Conservation (phyloP, 2,888 invertebrate species). For the Diaprepes abbreviatus region DNA sequence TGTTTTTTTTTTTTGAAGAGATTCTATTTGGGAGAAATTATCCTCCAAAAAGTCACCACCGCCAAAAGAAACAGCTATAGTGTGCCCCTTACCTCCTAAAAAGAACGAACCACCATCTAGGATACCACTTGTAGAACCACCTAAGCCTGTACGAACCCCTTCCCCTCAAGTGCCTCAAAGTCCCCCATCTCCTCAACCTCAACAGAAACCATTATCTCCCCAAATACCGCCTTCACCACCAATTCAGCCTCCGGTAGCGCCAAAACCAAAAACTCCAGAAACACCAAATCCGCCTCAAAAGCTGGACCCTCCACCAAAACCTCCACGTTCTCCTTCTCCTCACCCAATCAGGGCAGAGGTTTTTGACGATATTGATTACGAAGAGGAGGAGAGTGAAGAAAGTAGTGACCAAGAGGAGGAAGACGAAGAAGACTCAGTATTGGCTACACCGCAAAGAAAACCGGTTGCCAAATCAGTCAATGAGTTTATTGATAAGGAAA, state of each 20-base stretch:
- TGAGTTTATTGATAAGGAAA: constrained; percentile 55
- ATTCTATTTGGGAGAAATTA: constrained; percentile 57
- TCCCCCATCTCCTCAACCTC: constrained; percentile 28
- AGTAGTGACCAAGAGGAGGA: constrained; percentile 52
- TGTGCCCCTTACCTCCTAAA: constrained; percentile 53
- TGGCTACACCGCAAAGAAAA: constrained; percentile 47
- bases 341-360: constrained; percentile 60
- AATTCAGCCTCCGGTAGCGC: constrained; percentile 11
- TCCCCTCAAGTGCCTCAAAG: constrained; percentile 31
- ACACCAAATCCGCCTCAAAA: constrained; percentile 47
- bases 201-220: constrained; percentile 18
- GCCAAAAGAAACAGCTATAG: constrained; percentile 53
- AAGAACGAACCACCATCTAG: constrained; percentile 50
- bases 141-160: constrained; percentile 50
- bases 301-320: constrained; percentile 58
- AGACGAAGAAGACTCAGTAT: constrained; percentile 59
- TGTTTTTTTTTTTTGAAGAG: constrained; percentile 59
- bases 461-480: constrained; percentile 50
- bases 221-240: constrained; percentile 18
- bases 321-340: constrained; percentile 63
- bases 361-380: constrained; percentile 59
- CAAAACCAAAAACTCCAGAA: constrained; percentile 36
- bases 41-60: constrained; percentile 50
- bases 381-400: constrained; percentile 57
- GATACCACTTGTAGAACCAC: constrained; percentile 52